These are phyloP conservation scores for Bombus waltoni DNA, from an alignment of 1,140 invertebrate species.

Conservation along the genomic window DNA sequence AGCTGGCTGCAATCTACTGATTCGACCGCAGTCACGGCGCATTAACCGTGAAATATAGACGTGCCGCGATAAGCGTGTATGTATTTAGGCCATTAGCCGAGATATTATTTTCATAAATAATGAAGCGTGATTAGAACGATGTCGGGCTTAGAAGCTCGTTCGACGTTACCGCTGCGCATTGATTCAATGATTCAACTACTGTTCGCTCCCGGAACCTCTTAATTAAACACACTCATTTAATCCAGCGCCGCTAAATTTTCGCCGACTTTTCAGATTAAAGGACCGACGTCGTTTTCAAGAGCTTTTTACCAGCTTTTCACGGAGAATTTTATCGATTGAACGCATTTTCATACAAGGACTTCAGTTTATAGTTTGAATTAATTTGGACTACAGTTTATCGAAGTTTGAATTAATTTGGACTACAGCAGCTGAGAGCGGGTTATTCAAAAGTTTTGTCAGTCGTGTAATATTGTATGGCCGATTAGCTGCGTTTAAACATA, in stretches of 20 bases:
- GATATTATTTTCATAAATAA: constrained; percentile 31
- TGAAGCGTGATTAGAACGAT: neutral
- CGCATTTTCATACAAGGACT: neutral
- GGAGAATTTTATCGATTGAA: neutral
- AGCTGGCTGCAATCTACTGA: constrained; percentile 19
- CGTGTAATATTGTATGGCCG: neutral
- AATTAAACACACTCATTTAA: neutral
- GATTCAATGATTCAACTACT: neutral
- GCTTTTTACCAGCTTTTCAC: neutral
- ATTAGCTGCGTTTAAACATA: too few relatives aligned
- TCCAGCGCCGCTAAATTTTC: neutral
- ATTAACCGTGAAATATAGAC: constrained; percentile 21
- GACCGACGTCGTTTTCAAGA: neutral
- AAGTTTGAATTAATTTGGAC: neutral
- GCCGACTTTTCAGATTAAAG: neutral
- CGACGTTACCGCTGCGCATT: neutral
- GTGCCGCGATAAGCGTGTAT: neutral
- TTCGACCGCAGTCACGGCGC: constrained; percentile 3
- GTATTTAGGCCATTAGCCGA: neutral
- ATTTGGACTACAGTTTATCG: neutral
- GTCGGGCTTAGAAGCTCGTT: too few relatives aligned
- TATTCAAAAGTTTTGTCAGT: neutral
- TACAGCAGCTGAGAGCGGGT: neutral
- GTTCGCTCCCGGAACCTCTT: too few relatives aligned
- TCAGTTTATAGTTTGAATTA: neutral